Percentiles rank a stretch among this genome's conserved stretches.
phyloP scores from a whole-genome alignment of 2,888 invertebrate species.

The Tubulanus polymorphus region DNA sequence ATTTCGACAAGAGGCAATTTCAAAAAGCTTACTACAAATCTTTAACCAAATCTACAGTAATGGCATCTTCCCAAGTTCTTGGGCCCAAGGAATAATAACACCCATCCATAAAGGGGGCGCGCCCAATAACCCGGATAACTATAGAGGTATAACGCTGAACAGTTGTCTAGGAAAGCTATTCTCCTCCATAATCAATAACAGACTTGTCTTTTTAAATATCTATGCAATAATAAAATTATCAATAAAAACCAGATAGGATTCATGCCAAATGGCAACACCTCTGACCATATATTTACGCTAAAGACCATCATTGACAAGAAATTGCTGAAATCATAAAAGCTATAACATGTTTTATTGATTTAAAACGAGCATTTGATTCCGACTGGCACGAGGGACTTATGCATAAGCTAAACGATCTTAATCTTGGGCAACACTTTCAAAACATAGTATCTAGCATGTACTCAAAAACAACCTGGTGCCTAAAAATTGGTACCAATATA shows the following conservation, averaged over 20 bases:
- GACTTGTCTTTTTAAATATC: not conserved
- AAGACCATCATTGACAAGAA: not conserved
- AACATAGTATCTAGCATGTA: not conserved
- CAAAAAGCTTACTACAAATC: too few species aligned
- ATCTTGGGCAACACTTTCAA: not conserved
- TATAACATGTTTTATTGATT: not conserved
- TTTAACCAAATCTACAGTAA: too few species aligned
- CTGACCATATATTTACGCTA: not conserved
- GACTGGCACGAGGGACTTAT: not conserved
- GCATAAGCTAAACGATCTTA: not conserved
- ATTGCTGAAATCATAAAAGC: not conserved
- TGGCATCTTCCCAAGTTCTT: too few species aligned
- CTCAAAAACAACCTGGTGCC: not conserved
- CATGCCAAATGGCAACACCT: not conserved
- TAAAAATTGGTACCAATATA: not conserved
- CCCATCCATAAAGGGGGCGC: too few species aligned
- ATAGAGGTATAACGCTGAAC: not conserved
- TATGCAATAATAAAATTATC: not conserved
- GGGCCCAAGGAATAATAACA: too few species aligned
- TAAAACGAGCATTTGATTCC: not conserved
- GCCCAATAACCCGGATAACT: too few species aligned
- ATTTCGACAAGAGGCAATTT: too few species aligned
- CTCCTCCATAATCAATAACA: not conserved
- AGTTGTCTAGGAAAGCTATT: not conserved
- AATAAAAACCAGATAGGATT: not conserved